These are phyloP conservation scores for Drosophila subquinaria DNA, from an alignment of 2,888 invertebrate species.

Conservation along the genomic window DNA sequence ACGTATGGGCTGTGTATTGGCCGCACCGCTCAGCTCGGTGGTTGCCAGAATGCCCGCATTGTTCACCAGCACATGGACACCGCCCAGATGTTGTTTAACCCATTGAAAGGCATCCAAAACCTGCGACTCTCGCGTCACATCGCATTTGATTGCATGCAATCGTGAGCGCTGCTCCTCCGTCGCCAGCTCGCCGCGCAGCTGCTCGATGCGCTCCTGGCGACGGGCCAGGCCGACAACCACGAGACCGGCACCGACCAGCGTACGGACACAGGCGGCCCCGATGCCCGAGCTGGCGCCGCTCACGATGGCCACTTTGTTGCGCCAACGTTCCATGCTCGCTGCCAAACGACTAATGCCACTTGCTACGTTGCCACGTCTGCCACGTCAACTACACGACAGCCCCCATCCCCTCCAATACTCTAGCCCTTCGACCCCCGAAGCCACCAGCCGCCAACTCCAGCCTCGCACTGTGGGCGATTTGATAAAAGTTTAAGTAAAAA, in stretches of 20 bases:
- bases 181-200: constrained; percentile 66
- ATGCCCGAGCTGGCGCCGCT: constrained; percentile 89
- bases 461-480: not conserved
- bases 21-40: constrained; percentile 67
- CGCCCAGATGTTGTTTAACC: constrained; percentile 86
- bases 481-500: too few relatives aligned
- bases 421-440: not conserved
- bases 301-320: constrained; percentile 88
- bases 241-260: constrained; percentile 86
- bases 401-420: too few relatives aligned
- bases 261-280: constrained; percentile 86
- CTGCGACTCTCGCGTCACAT: constrained; percentile 87
- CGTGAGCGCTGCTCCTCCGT: constrained; percentile 55
- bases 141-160: constrained; percentile 83
- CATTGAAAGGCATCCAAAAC: constrained; percentile 87
- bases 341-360: constrained; percentile 30
- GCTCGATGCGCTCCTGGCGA: constrained; percentile 84
- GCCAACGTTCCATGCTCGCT: constrained; percentile 87
- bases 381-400: not conserved
- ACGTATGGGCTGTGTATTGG: constrained; percentile 76
- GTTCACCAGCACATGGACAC: constrained; percentile 88
- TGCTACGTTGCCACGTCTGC: constrained; percentile 7
- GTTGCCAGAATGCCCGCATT: constrained; percentile 87
- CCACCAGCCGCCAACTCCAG: not conserved
- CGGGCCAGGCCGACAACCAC: constrained; percentile 87